Base-by-base conservation (phyloP, 2,888 invertebrate genomes). In the Chrysolina oricalcia region DNA sequence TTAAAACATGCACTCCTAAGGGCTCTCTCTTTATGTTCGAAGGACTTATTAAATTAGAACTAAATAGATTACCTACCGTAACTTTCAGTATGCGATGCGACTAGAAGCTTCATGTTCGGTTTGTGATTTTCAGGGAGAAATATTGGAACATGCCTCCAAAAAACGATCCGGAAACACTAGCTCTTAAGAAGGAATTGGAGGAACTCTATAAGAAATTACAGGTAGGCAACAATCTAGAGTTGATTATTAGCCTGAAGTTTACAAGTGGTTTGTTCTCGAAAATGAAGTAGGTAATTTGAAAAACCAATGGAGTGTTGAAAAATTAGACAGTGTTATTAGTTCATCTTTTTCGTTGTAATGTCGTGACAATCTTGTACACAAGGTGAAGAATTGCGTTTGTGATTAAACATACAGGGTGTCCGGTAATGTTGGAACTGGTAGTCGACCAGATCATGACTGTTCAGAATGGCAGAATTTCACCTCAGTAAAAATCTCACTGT, bases 111-210 rank as follows among this genome's bases (percentile, higher is more conserved):
- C 53, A 59, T 21, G 15, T 56, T 19, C 40, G 41, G 43, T 43
- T 50, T 75, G 67, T 72, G 67, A 48, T 50, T 70, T 77, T 70
- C 53, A 15, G 59, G 50, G 11, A 48, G 68, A 75, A 73, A 72
- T 72, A 50, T 66, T 19, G 9, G 72, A 79, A 81, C 86, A 95
- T 95, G 95, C 93, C 93, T 10, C 94, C 94, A 5, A 96, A 96
- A 89, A 94, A 94, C 83, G 96, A 97, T 88, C 93, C 96, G 0
- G 96, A 97, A 89, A 92, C 93, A 1, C 91, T 93, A 27, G 93
- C 93, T 72, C 90, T 97, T 35, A 93, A 94, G 86, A 93, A 95
- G 85, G 97, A 97, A 89, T 90, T 97, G 19, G 95, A 94, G 75
- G 94, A 94, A 76, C 90, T 96, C 80, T 94, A 96, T 84, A 92